Evolutionary conservation across 2,113 vertebrate species (phyloP).

Genomic region (Callionymus lyra): DNA sequence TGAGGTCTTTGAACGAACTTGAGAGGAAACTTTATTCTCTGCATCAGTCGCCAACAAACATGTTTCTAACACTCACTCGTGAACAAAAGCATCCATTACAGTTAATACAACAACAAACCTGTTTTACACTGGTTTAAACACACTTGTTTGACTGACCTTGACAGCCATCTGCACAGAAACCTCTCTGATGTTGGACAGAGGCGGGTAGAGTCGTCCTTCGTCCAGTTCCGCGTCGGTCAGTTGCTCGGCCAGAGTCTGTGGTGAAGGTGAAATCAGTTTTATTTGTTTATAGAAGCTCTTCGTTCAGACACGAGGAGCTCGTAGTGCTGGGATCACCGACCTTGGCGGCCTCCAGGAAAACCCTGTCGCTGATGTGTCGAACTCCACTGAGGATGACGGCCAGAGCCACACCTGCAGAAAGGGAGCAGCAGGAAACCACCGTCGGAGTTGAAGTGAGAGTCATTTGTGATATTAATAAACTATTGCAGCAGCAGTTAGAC

Average conservation of each 20-base stretch:
- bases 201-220: constrained; percentile 86
- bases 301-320: too few relatives aligned
- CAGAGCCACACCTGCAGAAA: constrained; percentile 79
- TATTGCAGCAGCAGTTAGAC: too few relatives aligned
- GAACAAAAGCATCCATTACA: background rate
- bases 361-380: constrained; percentile 86
- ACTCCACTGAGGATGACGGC: constrained; percentile 91
- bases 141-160: constrained; percentile 68
- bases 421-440: too few relatives aligned
- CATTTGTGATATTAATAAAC: too few relatives aligned
- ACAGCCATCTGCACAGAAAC: constrained; percentile 89
- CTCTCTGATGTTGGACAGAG: constrained; percentile 86
- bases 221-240: constrained; percentile 78
- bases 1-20: background rate
- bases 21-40: background rate
- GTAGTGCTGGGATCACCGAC: too few relatives aligned
- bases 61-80: too few relatives aligned
- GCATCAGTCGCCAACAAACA: too few relatives aligned
- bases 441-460: too few relatives aligned
- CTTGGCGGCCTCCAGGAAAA: constrained; percentile 96
- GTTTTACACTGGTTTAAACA: background rate
- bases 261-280: too few relatives aligned
- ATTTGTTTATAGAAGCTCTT: too few relatives aligned
- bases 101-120: background rate
- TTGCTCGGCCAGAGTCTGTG: constrained; percentile 79